Evolutionary conservation across 2,113 vertebrate species (phyloP).

Genomic region (Todiramphus saurophagus): DNA sequence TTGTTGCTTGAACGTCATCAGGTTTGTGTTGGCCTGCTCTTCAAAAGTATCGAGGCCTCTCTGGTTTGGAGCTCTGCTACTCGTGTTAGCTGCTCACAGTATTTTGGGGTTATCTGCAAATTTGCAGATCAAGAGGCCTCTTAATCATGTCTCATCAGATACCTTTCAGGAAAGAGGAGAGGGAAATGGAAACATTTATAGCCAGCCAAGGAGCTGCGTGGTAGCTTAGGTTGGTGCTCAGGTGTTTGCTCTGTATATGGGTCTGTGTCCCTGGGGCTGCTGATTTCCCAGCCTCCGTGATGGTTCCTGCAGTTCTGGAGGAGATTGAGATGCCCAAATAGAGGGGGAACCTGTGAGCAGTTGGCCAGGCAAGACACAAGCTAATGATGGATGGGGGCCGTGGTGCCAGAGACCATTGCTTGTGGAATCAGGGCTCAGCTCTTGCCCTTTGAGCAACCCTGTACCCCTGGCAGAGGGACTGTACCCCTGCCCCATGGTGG

Average conservation of each 20-base stretch:
- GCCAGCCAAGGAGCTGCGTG: not conserved
- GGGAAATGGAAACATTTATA: not conserved
- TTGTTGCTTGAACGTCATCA: not conserved
- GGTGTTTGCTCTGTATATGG: not conserved
- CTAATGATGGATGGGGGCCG: not conserved
- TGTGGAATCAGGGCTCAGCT: not conserved
- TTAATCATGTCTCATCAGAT: not conserved
- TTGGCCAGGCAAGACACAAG: not conserved
- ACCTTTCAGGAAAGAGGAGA: not conserved
- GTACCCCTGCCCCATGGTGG: not conserved
- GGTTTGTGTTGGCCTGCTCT: not conserved
- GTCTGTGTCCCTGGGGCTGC: not conserved
- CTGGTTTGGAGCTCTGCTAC: not conserved
- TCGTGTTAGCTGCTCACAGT: not conserved
- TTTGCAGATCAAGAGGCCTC: not conserved
- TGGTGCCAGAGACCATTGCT: not conserved
- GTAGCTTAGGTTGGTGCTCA: not conserved
- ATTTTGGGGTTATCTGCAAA: not conserved
- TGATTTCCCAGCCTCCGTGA: not conserved
- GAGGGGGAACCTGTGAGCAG: not conserved
- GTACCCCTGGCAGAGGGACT: not conserved
- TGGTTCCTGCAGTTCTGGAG: not conserved
- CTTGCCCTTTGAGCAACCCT: not conserved
- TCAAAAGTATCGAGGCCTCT: not conserved
- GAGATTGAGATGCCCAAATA: not conserved